Evolutionary conservation across 2,888 invertebrate genomes (phyloP).

Genomic region (Agrochola macilenta): DNA sequence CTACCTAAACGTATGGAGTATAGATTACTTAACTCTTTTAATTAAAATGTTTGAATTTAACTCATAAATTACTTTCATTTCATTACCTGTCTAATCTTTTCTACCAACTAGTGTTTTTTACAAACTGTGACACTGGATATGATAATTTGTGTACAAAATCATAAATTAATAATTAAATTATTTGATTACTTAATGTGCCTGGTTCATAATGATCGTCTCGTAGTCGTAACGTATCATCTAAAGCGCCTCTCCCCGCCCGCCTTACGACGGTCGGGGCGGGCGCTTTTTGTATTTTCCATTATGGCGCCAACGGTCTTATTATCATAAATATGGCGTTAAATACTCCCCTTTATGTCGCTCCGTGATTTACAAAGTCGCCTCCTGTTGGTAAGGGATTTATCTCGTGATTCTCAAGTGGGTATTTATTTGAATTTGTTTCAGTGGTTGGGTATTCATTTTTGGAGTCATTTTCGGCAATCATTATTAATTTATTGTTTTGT

Average conservation of each 20-base stretch:
- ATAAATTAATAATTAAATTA: no score
- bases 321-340: conserved; percentile 90
- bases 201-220: not conserved
- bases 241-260: conserved; percentile 65
- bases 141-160: no score
- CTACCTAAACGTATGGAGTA: no score
- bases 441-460: not conserved
- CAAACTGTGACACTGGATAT: no score
- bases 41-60: no score
- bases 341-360: conserved; percentile 85
- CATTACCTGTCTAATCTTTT: no score
- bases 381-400: conserved; percentile 64
- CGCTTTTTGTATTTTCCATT: conserved; percentile 89
- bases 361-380: conserved; percentile 86
- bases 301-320: conserved; percentile 88
- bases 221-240: conserved; percentile 58
- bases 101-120: no score
- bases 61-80: no score
- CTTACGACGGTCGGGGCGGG: conserved; percentile 76
- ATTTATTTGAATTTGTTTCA: conserved; percentile 29
- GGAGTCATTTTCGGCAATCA: not conserved
- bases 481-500: not conserved
- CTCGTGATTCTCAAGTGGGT: conserved; percentile 51
- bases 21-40: no score
- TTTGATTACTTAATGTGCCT: not conserved